These are phyloP conservation scores for Anas bernieri DNA, from an alignment of 2,797 vertebrate genomes.

Conservation along the genomic window DNA sequence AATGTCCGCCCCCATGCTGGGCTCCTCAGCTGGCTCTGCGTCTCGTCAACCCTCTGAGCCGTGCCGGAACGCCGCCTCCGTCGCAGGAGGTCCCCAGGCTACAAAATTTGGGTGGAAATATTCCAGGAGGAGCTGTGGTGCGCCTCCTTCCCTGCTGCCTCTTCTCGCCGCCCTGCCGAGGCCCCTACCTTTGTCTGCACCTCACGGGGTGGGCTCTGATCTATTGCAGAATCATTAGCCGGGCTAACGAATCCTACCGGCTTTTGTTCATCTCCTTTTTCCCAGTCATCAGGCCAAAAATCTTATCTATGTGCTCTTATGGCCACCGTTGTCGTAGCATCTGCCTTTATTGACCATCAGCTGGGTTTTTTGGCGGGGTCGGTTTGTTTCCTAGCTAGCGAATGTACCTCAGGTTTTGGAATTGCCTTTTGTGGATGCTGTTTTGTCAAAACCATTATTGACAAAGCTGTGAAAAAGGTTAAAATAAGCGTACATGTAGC, in stretches of 20 bases:
- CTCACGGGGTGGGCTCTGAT: fast-evolving
- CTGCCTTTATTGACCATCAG: neutral
- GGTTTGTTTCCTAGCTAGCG: neutral
- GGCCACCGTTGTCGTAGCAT: fast-evolving
- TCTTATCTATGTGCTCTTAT: fast-evolving
- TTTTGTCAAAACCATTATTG: neutral
- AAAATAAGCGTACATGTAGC: neutral
- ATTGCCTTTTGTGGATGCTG: neutral
- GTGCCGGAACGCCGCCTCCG: neutral
- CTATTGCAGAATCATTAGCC: too few relatives aligned
- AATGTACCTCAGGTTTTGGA: fast-evolving
- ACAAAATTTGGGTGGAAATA: fast-evolving
- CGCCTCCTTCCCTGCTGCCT: fast-evolving
- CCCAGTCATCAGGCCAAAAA: fast-evolving
- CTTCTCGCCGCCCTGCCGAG: fast-evolving
- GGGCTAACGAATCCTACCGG: too few relatives aligned
- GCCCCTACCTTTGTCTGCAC: fast-evolving
- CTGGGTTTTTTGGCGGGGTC: neutral
- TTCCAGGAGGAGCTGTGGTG: fast-evolving
- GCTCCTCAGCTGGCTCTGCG: neutral
- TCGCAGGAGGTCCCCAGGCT: neutral
- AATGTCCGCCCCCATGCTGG: neutral
- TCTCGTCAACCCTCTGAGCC: fast-evolving
- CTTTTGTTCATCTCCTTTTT: neutral
- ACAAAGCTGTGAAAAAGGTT: neutral